Conservation (phyloP, 2,113 vertebrate species). For the Indicator maculatus region DNA sequence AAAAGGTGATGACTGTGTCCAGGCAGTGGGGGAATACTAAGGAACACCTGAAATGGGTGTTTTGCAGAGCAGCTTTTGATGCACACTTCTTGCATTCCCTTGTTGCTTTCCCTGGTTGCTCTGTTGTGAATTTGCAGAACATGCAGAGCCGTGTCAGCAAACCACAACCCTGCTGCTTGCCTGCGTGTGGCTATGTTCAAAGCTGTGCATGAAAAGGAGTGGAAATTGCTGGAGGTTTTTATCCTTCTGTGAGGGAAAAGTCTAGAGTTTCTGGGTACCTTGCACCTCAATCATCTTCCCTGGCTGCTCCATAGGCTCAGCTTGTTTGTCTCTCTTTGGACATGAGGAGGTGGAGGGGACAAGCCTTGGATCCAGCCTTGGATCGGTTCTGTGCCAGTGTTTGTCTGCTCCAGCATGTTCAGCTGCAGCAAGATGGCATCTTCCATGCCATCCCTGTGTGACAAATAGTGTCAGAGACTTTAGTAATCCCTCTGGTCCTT, state of each 20-base stretch:
- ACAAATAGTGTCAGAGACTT: background rate
- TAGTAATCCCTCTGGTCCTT: background rate
- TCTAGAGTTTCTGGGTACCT: background rate
- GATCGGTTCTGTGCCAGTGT: background rate
- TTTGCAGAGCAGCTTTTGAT: slow-evolving; percentile 45
- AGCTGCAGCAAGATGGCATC: background rate
- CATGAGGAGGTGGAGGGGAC: background rate
- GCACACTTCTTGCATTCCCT: background rate
- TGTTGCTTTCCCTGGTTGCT: background rate
- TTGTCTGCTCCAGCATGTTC: background rate
- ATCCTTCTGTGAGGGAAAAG: fast-evolving
- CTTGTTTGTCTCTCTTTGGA: background rate
- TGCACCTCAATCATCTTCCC: background rate
- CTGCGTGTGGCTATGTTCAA: background rate
- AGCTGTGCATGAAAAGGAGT: background rate
- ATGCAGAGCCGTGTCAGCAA: background rate
- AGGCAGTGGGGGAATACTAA: background rate
- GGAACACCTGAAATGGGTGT: background rate
- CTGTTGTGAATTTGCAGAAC: slow-evolving; percentile 9
- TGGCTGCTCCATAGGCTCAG: background rate
- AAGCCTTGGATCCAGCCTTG: background rate
- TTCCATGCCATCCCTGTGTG: background rate
- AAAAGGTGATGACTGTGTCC: background rate
- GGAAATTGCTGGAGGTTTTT: background rate
- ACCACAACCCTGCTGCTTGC: background rate